Evolutionary conservation across 2,888 invertebrate species (phyloP), one percentile per base, ranked within the genome.

Genomic region (Thecocarcelia acutangulata): DNA sequence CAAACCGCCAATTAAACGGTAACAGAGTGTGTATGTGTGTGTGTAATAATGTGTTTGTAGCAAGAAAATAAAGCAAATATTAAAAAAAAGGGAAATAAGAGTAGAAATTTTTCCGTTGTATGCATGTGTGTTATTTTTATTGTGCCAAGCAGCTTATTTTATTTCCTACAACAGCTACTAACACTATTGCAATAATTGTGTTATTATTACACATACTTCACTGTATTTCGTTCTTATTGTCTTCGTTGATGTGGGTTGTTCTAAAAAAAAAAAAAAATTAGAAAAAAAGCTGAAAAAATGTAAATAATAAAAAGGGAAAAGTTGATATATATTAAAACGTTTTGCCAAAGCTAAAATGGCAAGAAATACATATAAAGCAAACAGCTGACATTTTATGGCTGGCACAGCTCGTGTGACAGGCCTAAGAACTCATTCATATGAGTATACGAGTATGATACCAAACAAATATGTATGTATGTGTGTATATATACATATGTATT

Each of bases 161-260:
- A 15, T 61, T 68, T 75, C 28, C 58, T 19, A 42, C 48, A 24
- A 64, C 44, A 9, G 44, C 33, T 44, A 61, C 59, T 76, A 59
- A 68, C 68, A 52, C 68, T 33, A 42, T 59, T 52, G 37, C 42
- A 68, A 50, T 76, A 68, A 52, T 50, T 58, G 63, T 33, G 40
- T 69, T 80, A 69, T 74, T 74, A 63, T 70, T 44, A 58, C 64
- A 58, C 63, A 75, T 61, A 75, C 58, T 54, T 61, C 28, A 42
- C 44, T 28, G 5, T 12, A n/a, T 58, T 59, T 54, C 1, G n/a
- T 11, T 54, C 19, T 66, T 21, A 15, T 28, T 46, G 8, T 15
- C 1, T 28, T 13, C 19, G 33, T 13, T 42, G 33, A 19, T 40
- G 61, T 63, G 48, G n/a, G 68, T 56, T 58, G 42, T 28, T 48